These are phyloP conservation scores for Saturnia japonica DNA, from an alignment of 2,888 invertebrate species.

Conservation along the genomic window DNA sequence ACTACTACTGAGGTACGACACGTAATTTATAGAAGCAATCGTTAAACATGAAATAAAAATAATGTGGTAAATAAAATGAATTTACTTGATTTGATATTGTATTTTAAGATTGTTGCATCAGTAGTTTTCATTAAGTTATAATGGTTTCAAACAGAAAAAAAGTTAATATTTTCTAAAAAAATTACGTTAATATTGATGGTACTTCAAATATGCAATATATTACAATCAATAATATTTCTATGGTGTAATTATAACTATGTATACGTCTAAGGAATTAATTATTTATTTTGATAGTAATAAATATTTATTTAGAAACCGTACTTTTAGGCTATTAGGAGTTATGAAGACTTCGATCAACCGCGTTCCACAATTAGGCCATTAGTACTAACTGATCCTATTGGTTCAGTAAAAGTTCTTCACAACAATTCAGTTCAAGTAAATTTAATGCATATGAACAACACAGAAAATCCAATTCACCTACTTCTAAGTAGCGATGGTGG, in stretches of 20 bases:
- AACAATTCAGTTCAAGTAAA: slow-evolving; percentile 77
- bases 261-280: neutral
- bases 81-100: neutral
- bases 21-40: neutral
- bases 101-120: neutral
- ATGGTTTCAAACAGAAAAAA: neutral
- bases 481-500: slow-evolving; percentile 70
- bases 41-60: neutral
- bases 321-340: slow-evolving; percentile 38
- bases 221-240: no score
- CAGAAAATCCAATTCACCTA: slow-evolving; percentile 66
- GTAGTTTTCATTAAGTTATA: neutral
- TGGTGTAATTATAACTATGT: neutral
- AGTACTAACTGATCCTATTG: slow-evolving; percentile 67
- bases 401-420: slow-evolving; percentile 71
- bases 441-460: slow-evolving; percentile 63
- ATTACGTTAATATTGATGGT: neutral
- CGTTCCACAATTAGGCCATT: slow-evolving; percentile 51
- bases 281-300: neutral
- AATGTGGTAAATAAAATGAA: neutral
- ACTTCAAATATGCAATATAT: neutral
- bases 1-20: slow-evolving; percentile 39
- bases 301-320: neutral
- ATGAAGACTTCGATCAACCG: slow-evolving; percentile 42
- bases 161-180: neutral